Conservation (phyloP, 2,888 invertebrate species). For the Mellilla xanthometata region DNA sequence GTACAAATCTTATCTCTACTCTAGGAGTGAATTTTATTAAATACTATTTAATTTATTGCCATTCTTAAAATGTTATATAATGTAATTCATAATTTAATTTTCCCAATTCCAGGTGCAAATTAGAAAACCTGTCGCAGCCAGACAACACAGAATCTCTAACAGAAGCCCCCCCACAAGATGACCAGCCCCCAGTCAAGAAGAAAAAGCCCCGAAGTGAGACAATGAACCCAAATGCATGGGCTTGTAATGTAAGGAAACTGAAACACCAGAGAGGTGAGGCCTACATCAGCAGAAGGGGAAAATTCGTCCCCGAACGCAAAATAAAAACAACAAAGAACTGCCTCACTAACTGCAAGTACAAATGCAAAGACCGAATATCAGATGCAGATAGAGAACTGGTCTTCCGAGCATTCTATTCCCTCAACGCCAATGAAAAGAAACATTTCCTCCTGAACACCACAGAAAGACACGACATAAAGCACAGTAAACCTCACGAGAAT, state of each 20-base stretch:
- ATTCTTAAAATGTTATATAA: no score
- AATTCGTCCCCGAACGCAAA: constrained; percentile 62
- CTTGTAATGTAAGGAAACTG: constrained; percentile 64
- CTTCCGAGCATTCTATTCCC: constrained; percentile 70
- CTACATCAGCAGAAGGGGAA: constrained; percentile 66
- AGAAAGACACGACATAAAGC: constrained; percentile 59
- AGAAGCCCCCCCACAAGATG: background rate
- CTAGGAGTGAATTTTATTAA: no score
- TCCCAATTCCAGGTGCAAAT: constrained; percentile 46
- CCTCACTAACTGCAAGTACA: constrained; percentile 62
- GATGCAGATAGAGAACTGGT: constrained; percentile 65
- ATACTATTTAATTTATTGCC: no score
- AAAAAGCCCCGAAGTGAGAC: constrained; percentile 51
- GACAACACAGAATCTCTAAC: constrained; percentile 25
- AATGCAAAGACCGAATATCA: constrained; percentile 65
- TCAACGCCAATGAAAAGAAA: constrained; percentile 69
- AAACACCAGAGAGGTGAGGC: constrained; percentile 74
- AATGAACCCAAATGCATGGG: constrained; percentile 67
- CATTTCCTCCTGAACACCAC: constrained; percentile 71
- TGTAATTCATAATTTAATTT: background rate
- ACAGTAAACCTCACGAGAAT: constrained; percentile 40
- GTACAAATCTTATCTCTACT: no score
- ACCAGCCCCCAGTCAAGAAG: constrained; percentile 24
- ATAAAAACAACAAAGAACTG: constrained; percentile 69
- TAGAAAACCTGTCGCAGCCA: constrained; percentile 31